Evolutionary conservation across 30 jellyfish, hydroid and myxozoan species (phyloP).

Genomic region (Aurelia sp.): DNA sequence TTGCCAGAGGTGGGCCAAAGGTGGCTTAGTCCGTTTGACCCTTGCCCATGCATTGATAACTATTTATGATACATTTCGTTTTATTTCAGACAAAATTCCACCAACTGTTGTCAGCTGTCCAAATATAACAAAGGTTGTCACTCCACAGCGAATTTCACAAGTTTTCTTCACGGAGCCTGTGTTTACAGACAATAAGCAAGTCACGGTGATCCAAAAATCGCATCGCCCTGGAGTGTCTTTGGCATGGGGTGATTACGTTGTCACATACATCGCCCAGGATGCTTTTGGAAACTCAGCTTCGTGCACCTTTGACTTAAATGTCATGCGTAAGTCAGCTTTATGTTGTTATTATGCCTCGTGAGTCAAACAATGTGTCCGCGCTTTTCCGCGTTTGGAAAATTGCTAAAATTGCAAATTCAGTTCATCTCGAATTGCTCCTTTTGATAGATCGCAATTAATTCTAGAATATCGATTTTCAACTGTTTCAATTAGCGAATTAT

Average conservation of each 20-base stretch:
- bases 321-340: conserved; percentile 76
- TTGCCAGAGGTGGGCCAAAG: too few species aligned
- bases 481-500: too few species aligned
- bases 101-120: conserved; percentile 91
- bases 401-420: background rate
- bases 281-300: conserved; percentile 85
- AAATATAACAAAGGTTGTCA: conserved; percentile 34
- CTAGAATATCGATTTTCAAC: too few species aligned
- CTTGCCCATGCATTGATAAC: too few species aligned
- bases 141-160: conserved; percentile 27
- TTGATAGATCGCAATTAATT: too few species aligned
- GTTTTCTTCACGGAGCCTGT: conserved; percentile 88
- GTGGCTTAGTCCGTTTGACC: too few species aligned
- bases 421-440: background rate
- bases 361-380: background rate
- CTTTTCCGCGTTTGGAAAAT: background rate
- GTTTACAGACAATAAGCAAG: conserved; percentile 81
- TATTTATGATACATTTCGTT: too few species aligned
- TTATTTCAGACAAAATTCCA: conserved; percentile 72
- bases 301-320: conserved; percentile 81
- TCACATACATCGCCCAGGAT: conserved; percentile 85
- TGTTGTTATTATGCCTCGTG: background rate
- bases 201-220: conserved; percentile 66
- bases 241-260: conserved; percentile 92
- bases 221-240: conserved; percentile 76